Evolutionary conservation across 2,797 vertebrate genomes (phyloP), one percentile per base, ranked within the genome.

Genomic region (Hyperoplus lanceolatus): DNA sequence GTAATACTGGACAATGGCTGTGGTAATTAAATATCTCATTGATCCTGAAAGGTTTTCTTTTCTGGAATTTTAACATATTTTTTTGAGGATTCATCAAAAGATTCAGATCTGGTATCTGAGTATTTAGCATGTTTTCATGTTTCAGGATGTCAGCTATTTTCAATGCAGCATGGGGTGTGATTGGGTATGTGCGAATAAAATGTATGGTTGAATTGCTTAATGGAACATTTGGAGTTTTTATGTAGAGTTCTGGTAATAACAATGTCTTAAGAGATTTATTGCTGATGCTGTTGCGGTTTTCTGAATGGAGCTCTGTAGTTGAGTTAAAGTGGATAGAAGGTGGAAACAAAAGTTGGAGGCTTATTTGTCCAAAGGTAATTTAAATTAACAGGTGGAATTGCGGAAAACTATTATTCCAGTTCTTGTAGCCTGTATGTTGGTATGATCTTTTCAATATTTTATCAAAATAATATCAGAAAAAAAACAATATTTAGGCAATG

Each of bases 261-360:
- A 1, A 61, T 45, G 16, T 64, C 42, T 69, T 6, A 14, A 36
- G 51, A 69, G 63, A 62, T 55, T 13, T 73, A 16, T 54, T 70
- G 14, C 50, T 42, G 41, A 13, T 73, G 42, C 12, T 74, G 43
- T 5, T 69, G 67, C 43, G 29, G 38, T 65, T 64, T 73, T 38
- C 15, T 70, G 12, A 46, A 49, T 29, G 16, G 29, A 61, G n/a
- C 8, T 46, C 13, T 71, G 3, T 21, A 43, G 18, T 41, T 13
- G 38, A 74, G 15, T 42, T 11, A 38, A 48, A 29, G 5, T 0
- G 2, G 18, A 48, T 45, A 13, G 13, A 59, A 10, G 10, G 54
- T 59, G 16, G 39, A 68, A 63, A 48, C n/a, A 58, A n/a, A 4
- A 13, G 6, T 61, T 58, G 13, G 8, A 42, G 10, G 2, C 9